Evolutionary conservation across 2,113 vertebrate species (phyloP).

Genomic region (Petroica traversi): DNA sequence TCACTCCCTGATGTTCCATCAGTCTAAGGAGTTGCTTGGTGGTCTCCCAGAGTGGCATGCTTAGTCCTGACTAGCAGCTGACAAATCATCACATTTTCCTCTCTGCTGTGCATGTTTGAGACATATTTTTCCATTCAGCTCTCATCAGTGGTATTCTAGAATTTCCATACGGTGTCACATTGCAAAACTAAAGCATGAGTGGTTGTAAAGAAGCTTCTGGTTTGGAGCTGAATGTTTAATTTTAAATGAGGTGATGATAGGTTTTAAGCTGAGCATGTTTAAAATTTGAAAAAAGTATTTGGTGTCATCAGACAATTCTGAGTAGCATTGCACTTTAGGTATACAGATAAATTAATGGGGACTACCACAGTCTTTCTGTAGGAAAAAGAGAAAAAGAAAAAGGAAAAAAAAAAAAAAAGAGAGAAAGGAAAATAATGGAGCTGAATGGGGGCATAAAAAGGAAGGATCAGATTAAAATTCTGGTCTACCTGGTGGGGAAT

Average conservation of each 20-base stretch:
- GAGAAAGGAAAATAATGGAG: too few relatives aligned
- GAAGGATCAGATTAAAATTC: background rate
- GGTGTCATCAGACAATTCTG: background rate
- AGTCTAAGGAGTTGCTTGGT: background rate
- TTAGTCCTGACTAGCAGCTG: background rate
- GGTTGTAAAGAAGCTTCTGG: background rate
- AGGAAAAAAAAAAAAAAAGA: too few relatives aligned
- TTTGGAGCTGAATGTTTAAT: background rate
- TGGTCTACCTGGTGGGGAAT: background rate
- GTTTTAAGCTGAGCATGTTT: background rate
- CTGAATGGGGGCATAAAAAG: background rate
- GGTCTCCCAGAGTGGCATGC: background rate
- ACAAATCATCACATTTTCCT: background rate
- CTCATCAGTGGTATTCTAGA: background rate
- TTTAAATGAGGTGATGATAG: background rate
- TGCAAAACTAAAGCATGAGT: background rate
- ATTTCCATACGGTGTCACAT: background rate
- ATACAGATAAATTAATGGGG: background rate
- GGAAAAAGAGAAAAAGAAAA: background rate
- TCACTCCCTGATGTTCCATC: background rate
- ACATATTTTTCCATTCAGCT: background rate
- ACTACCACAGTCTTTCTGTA: background rate
- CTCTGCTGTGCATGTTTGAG: background rate
- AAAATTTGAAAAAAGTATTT: background rate
- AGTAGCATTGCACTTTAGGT: background rate